Evolutionary conservation across 2,113 vertebrate genomes (phyloP).

Genomic region (Poeciliopsis retropinna): DNA sequence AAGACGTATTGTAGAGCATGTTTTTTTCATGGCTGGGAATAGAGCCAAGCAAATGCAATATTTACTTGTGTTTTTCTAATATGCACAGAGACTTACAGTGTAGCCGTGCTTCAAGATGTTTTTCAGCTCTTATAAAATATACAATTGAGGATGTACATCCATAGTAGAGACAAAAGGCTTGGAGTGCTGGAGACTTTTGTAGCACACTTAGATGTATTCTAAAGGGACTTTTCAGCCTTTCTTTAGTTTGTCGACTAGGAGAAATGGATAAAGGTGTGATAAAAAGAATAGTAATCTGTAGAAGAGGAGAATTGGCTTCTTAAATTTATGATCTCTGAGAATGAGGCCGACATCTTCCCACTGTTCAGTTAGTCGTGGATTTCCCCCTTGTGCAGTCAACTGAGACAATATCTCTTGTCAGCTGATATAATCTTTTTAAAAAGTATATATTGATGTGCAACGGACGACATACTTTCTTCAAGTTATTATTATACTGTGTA

Average conservation of each 20-base stretch:
- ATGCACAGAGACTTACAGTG: neutral
- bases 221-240: neutral
- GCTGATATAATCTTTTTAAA: too few relatives aligned
- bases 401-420: too few relatives aligned
- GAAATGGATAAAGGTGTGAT: neutral
- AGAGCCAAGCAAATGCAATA: neutral
- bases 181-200: neutral
- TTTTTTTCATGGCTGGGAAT: conserved; percentile 2
- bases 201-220: neutral
- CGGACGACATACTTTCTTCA: too few relatives aligned
- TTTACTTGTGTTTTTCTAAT: conserved; percentile 16
- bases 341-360: too few relatives aligned
- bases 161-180: conserved; percentile 4
- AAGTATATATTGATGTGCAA: too few relatives aligned
- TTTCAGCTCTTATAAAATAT: conserved; percentile 21
- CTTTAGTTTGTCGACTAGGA: neutral
- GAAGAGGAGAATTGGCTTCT: neutral
- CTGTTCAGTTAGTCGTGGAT: too few relatives aligned
- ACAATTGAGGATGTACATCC: conserved; percentile 5
- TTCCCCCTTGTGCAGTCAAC: too few relatives aligned
- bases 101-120: neutral
- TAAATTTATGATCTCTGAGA: neutral
- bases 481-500: too few relatives aligned
- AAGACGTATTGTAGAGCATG: neutral
- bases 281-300: neutral